A percentile compares a stretch with the other conserved stretches of the same genome.
Conservation (phyloP, 2,888 invertebrate species). For the Leucozona laternaria region DNA sequence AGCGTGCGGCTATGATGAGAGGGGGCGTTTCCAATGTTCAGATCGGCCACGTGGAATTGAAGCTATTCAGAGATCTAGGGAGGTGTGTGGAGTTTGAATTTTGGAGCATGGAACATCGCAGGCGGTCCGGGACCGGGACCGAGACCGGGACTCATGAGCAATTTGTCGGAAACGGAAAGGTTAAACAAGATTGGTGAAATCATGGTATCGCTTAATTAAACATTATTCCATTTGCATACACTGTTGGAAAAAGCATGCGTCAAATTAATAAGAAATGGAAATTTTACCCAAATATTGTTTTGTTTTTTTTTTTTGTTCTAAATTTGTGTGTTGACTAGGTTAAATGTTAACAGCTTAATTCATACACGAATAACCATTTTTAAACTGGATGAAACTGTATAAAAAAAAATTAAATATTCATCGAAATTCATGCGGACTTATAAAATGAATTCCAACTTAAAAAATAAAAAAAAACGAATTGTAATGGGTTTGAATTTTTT, state of each 20-base stretch:
- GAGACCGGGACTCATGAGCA: neutral
- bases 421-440: too few relatives aligned
- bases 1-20: neutral
- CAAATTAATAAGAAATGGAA: too few relatives aligned
- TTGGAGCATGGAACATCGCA: neutral
- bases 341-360: too few relatives aligned
- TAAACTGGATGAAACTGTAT: too few relatives aligned
- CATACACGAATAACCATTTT: too few relatives aligned
- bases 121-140: neutral
- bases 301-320: too few relatives aligned
- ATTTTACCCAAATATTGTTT: too few relatives aligned
- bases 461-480: too few relatives aligned
- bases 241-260: neutral
- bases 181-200: constrained; percentile 70
- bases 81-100: neutral
- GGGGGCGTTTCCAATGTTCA: neutral
- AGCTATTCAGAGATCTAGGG: neutral
- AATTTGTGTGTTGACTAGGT: too few relatives aligned
- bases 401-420: too few relatives aligned
- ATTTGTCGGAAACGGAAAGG: constrained; percentile 68
- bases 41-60: neutral
- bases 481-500: too few relatives aligned
- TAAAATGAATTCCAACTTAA: too few relatives aligned
- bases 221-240: constrained; percentile 46
- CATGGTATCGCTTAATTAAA: constrained; percentile 71